These are phyloP conservation scores for Siphlonurus alternatus DNA, from an alignment of 2,888 invertebrate genomes.

Conservation along the genomic window DNA sequence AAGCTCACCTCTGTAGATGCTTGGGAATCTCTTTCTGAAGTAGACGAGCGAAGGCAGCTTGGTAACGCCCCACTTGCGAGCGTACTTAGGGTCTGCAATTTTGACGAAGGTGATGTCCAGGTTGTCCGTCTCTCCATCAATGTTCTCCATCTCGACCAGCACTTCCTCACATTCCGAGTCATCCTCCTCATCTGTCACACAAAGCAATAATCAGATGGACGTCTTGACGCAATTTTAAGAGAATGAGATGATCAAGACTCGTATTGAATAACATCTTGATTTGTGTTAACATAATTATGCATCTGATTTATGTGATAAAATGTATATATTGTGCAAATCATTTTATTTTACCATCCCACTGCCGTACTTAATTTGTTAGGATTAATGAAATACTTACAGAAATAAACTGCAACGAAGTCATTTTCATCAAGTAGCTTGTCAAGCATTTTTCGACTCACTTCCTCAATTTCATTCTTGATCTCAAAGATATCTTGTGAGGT, in stretches of 20 bases:
- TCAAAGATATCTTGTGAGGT: conserved; percentile 91
- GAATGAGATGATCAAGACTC: not conserved
- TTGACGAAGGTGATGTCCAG: conserved; percentile 88
- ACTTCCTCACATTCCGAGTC: conserved; percentile 66
- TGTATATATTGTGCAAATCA: no score
- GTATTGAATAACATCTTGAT: not conserved
- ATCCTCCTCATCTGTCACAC: conserved; percentile 64
- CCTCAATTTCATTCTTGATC: conserved; percentile 91
- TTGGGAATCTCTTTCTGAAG: conserved; percentile 79
- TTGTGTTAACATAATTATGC: no score
- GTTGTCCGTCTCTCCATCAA: conserved; percentile 88
- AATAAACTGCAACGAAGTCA: conserved; percentile 87
- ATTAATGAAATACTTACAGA: conserved; percentile 82
- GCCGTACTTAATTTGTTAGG: no score
- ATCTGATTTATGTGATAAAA: no score
- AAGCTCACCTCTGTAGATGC: conserved; percentile 69
- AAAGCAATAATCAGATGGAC: conserved; percentile 13
- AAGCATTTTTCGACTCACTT: conserved; percentile 91
- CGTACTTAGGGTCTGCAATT: conserved; percentile 81
- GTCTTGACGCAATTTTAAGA: not conserved
- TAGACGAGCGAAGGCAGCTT: conserved; percentile 82
- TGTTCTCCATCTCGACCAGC: conserved; percentile 72
- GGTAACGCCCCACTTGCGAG: conserved; percentile 85
- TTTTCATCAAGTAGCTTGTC: conserved; percentile 89
- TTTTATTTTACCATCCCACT: no score